Evolutionary conservation across 92 coral and sea anemone species (phyloP), one percentile per base, ranked within the genome.

Genomic region (Desmophyllum pertusum): DNA sequence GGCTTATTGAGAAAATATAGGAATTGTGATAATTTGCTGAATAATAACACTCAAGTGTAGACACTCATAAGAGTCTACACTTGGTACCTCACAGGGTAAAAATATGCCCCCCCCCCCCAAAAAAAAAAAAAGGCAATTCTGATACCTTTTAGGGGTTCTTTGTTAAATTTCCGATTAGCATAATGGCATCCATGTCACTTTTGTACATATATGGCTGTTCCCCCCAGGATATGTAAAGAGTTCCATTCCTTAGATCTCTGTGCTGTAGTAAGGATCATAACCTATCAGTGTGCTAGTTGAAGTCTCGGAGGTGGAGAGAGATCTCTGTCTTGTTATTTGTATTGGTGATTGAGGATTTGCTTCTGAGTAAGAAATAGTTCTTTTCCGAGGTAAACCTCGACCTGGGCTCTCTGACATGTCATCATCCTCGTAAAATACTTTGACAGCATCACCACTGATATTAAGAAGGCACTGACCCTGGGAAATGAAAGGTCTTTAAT

Each of bases 381-480:
- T 83, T 76, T 92, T 90, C n/a, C 91, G 82, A 30, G 92, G 91
- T 33, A 93, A 86, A 3, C 84, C 69, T 36, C 91, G 95, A 30
- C 85, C 89, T 59, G 83, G 82, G 40, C 91, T 89, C 62, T 93
- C 94, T 1, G 69, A 64, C 0, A 50, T 76, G 35, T 89, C 76
- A n/a, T 93, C 98, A 29, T 93, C 92, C 25, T 91, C 90, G 68
- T 89, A 93, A 38, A 77, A 72, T 30, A 95, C 97, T 76, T 91
- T 93, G 17, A 95, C 98, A 30, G 97, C 98, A 77, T 95, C 98
- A 9, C 98, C 98, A 68, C 98, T 90, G 53, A 95, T 90, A 73
- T 95, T 95, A 5, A 95, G 90, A 31, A 95, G 84, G 71, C 97
- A 90, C 79, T 95, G 98, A 14, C 98, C 98, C 98, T 95, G 64